A percentile compares a stretch with the other conserved stretches of the same genome.
Conservation (phyloP, 2,113 vertebrate species). For the Herpetotheres cachinnans region DNA sequence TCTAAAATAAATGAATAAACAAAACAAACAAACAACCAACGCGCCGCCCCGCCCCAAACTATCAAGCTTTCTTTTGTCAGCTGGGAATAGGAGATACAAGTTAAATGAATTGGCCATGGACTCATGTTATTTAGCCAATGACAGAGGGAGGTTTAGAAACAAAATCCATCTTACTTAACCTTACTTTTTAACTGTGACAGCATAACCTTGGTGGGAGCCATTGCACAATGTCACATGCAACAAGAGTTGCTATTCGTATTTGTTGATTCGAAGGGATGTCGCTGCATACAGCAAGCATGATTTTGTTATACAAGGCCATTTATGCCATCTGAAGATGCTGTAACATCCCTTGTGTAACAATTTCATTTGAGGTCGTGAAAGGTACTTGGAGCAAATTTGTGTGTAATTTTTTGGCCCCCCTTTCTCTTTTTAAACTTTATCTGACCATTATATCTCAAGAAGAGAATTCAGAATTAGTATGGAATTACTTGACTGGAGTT, state of each 20-base stretch:
- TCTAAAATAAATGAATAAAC: background rate
- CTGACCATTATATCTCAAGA: background rate
- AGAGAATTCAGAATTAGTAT: background rate
- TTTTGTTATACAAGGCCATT: background rate
- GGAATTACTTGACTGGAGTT: constrained; percentile 1
- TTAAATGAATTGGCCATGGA: background rate
- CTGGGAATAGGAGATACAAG: background rate
- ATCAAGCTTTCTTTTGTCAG: background rate
- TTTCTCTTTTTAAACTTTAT: background rate
- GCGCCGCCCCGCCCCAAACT: no score
- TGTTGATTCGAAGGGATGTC: background rate
- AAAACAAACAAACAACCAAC: background rate
- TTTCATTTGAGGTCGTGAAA: background rate
- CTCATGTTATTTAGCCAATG: background rate
- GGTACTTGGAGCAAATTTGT: background rate
- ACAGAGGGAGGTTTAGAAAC: background rate
- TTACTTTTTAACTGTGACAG: background rate
- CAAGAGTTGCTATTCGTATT: background rate
- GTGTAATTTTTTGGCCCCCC: background rate
- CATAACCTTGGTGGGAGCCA: background rate
- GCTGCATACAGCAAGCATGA: background rate
- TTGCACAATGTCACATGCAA: background rate
- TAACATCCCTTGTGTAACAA: background rate
- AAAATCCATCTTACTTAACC: background rate
- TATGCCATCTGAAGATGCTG: background rate